These are phyloP conservation scores for Morus bassanus DNA, from an alignment of 2,797 vertebrate genomes.

Conservation along the genomic window DNA sequence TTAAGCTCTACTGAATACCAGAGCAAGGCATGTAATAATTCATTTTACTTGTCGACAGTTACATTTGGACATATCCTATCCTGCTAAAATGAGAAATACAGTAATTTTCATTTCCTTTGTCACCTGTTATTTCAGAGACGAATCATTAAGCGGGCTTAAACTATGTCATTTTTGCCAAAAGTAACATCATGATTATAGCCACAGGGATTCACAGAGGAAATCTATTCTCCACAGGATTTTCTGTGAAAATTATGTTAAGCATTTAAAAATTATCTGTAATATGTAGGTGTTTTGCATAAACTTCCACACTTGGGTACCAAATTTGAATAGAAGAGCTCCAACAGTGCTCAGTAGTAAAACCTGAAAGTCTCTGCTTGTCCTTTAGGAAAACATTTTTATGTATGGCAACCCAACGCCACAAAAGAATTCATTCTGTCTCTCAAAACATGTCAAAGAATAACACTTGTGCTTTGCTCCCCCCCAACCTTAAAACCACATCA, in stretches of 20 bases:
- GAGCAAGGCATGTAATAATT: background rate
- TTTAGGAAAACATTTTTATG: background rate
- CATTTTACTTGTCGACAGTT: background rate
- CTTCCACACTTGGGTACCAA: background rate
- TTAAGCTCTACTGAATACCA: background rate
- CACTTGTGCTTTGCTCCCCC: background rate
- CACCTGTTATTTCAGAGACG: background rate
- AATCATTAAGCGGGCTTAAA: background rate
- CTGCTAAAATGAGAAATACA: background rate
- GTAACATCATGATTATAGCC: background rate
- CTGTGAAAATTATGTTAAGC: background rate
- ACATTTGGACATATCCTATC: background rate
- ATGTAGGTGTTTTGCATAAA: background rate
- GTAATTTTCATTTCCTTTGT: constrained; percentile 2
- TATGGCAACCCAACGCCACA: background rate
- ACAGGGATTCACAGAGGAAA: background rate
- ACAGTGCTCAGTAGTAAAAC: background rate
- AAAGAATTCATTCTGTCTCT: background rate
- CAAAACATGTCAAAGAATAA: background rate
- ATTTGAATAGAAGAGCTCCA: background rate
- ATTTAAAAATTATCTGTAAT: background rate
- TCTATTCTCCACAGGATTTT: background rate
- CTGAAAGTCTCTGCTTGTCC: background rate
- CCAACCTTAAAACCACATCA: background rate
- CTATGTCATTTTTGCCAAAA: background rate